A percentile compares a stretch with the other conserved stretches of the same genome.
Evolutionary conservation across 2,113 vertebrate genomes (phyloP).

Genomic region (Myrmecobius fasciatus): DNA sequence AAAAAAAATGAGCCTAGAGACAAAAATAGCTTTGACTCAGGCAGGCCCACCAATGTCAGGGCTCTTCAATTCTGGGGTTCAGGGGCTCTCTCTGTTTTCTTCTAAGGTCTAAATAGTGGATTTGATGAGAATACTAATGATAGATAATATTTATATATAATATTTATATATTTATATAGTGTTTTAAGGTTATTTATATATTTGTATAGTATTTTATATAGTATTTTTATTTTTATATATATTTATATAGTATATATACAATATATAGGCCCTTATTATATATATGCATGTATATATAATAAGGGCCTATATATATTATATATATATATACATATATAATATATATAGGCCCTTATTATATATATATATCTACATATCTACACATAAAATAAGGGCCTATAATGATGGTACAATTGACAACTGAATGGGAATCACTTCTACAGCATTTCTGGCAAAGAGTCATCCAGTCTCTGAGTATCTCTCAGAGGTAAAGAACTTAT

Average conservation of each 20-base stretch:
- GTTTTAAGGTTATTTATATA: too few species aligned
- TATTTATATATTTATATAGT: not conserved
- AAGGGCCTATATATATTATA: too few species aligned
- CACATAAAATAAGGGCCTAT: too few species aligned
- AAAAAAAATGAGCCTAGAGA: not conserved
- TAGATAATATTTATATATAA: not conserved
- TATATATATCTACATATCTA: too few species aligned
- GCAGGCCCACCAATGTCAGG: rapidly evolving
- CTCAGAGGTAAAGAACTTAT: not conserved
- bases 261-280: too few species aligned
- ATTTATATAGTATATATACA: too few species aligned
- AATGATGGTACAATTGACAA: not conserved
- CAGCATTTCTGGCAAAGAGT: not conserved
- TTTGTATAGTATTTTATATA: too few species aligned
- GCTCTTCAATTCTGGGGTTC: not conserved
- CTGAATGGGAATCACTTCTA: not conserved
- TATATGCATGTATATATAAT: too few species aligned
- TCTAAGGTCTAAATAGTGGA: not conserved
- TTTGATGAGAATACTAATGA: not conserved
- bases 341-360: too few species aligned
- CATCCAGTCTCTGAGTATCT: not conserved
- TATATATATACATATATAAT: too few species aligned
- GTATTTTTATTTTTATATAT: too few species aligned
- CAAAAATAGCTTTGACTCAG: not conserved
- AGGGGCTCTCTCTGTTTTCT: not conserved